These are phyloP conservation scores for Oryzias javanicus DNA, from an alignment of 2,113 vertebrate species.

Conservation along the genomic window DNA sequence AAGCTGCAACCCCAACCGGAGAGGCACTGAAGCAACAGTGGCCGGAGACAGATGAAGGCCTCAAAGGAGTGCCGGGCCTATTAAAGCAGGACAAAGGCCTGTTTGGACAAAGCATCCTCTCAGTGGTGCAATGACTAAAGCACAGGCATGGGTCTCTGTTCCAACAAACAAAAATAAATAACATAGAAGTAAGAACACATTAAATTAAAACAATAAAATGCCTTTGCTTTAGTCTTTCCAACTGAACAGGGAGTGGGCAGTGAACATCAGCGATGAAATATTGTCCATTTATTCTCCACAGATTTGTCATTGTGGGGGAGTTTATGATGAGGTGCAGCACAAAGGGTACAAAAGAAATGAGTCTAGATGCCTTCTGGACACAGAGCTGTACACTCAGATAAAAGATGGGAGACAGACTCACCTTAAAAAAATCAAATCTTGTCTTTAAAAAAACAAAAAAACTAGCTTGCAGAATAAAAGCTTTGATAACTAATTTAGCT, in stretches of 20 bases:
- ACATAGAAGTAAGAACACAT: slow-evolving; percentile 72
- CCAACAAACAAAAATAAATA: slow-evolving; percentile 79
- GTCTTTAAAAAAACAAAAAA: too few species aligned
- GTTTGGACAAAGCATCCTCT: slow-evolving; percentile 75
- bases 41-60: slow-evolving; percentile 79
- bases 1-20: slow-evolving; percentile 74
- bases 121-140: slow-evolving; percentile 71
- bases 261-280: slow-evolving; percentile 65
- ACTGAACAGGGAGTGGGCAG: slow-evolving; percentile 52
- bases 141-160: slow-evolving; percentile 75
- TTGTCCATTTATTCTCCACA: slow-evolving; percentile 70
- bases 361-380: slow-evolving; percentile 75
- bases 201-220: slow-evolving; percentile 78
- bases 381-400: slow-evolving; percentile 62
- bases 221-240: slow-evolving; percentile 53
- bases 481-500: slow-evolving; percentile 75
- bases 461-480: slow-evolving; percentile 45
- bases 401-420: slow-evolving; percentile 62
- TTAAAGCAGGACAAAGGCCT: slow-evolving; percentile 81
- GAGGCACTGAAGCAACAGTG: slow-evolving; percentile 74
- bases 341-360: slow-evolving; percentile 73
- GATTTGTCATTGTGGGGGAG: slow-evolving; percentile 58
- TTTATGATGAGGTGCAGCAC: slow-evolving; percentile 74
- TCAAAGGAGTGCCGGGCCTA: slow-evolving; percentile 77
- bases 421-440: too few species aligned